Evolutionary conservation across 2,888 invertebrate genomes (phyloP), one percentile per base, ranked within the genome.

Genomic region (Eumacrocentrus americanus): DNA sequence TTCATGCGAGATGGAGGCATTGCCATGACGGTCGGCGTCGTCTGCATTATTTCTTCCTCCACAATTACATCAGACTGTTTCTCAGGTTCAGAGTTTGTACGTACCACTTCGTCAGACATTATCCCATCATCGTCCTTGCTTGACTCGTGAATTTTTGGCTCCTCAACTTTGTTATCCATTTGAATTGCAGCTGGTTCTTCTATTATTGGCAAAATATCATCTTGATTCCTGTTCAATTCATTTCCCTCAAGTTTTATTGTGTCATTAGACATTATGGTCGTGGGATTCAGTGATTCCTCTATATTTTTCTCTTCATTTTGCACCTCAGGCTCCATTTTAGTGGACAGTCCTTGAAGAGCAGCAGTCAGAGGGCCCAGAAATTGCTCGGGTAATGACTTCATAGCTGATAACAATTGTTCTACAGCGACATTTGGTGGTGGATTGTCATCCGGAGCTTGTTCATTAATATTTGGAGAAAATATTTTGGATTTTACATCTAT

Each of bases 321-420:
- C 1, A 52, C 35, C 11, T 18, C 40, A 1, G 38, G 16, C 1
- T 40, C 38, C 38, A 62, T 70, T 61, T 69, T 76, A 2, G 71
- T 61, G 2, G 74, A 70, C 20, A 79, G 40, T 62, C 72, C 69
- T 58, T 73, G 74, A 59, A 80, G 61, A 1, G 77, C 79, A 9
- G 71, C 66, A 6, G 75, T 70, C 53, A 80, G 66, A 6, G 78
- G 75, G 12, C 70, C 74, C 14, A 77, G 60, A 34, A 79, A 62
- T 64, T 78, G 73, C 56, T 77, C 76, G 1, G 80, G 79, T 46
- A 80, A 60, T 51, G 73, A 74, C 65, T 70, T 78, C 64, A 78
- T 71, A 0, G 74, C 75, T 3, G 72, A 69, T 58, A 80, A 62
- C 29, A 80, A 63, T 57, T 76, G 72, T 11, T 78, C 72, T 29